Evolutionary conservation across 2,113 vertebrate species (phyloP).

Genomic region (Mobula hypostoma): DNA sequence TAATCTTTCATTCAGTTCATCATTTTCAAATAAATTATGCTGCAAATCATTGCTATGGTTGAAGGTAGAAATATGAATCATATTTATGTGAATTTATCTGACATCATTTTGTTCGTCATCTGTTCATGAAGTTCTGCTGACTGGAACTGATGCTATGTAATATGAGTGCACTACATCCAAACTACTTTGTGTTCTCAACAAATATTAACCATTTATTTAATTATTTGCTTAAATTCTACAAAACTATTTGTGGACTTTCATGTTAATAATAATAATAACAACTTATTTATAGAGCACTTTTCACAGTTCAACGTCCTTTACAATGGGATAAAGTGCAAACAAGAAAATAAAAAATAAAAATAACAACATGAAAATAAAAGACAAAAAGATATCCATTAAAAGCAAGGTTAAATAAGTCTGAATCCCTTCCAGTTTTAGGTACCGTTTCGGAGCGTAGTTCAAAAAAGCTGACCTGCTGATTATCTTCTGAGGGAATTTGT

Average conservation of each 20-base stretch:
- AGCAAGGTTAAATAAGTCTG: too few relatives aligned
- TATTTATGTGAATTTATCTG: neutral
- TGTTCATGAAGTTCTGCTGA: neutral
- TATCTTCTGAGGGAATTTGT: too few relatives aligned
- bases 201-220: neutral
- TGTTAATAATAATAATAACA: neutral
- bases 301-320: too few relatives aligned
- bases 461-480: too few relatives aligned
- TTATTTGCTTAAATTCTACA: neutral
- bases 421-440: too few relatives aligned
- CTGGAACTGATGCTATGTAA: neutral
- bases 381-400: too few relatives aligned
- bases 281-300: too few relatives aligned
- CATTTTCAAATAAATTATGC: neutral
- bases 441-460: too few relatives aligned
- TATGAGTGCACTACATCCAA: neutral
- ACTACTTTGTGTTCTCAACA: neutral
- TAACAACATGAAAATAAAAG: too few relatives aligned
- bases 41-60: neutral
- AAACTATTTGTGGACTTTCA: neutral
- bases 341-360: too few relatives aligned
- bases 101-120: constrained; percentile 3
- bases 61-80: neutral
- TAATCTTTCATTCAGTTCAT: neutral
- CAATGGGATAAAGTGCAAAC: too few relatives aligned